Evolutionary conservation across 2,113 vertebrate species (phyloP), one percentile per base, ranked within the genome.

Genomic region (Saguinus imperator): DNA sequence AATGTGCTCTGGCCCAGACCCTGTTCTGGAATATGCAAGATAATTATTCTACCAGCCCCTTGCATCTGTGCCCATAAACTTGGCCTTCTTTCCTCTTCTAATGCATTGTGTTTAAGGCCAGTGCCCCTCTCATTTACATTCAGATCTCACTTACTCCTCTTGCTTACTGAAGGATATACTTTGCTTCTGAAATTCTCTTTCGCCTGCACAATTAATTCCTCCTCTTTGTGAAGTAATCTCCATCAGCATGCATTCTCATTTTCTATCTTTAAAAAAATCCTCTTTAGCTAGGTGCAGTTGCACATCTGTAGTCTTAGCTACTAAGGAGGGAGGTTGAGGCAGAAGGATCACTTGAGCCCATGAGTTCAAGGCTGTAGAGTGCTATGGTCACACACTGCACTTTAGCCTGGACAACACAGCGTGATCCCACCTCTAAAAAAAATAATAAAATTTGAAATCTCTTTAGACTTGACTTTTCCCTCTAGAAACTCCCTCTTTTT

Each of bases 111-210:
- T 64, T 40, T 82, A 58, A 77, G 55, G n/a, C 18, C 35, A 72
- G 11, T 6, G 0, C 27, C n/a, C 29, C 64, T 91, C 43, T 27
- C 37, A 35, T 73, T 93, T 94, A 77, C 8, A 84, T 80, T 95
- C 92, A 90, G 35, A 82, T 29, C 64, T 89, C 43, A 35, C 82
- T 80, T 94, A 75, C 48, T 94, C 81, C 29, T 91, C 29, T 93
- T 84, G 4, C 25, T 76, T 91, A 14, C 35, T 79, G 45, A 61
- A 87, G n/a, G 40, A 90, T 52, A 77, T 88, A 86, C 45, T 89
- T 95, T 43, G 70, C 8, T 87, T 52, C 48, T 90, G 50, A 90
- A 90, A 90, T 89, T n/a, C 40, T 61, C 18, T 92, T 90, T 81
- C 52, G 94, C 68, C 27, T 72, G 35, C 43, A 57, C 58, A 14